Conservation (phyloP, 2,113 vertebrate genomes). For the Campylorhamphus procurvoides region DNA sequence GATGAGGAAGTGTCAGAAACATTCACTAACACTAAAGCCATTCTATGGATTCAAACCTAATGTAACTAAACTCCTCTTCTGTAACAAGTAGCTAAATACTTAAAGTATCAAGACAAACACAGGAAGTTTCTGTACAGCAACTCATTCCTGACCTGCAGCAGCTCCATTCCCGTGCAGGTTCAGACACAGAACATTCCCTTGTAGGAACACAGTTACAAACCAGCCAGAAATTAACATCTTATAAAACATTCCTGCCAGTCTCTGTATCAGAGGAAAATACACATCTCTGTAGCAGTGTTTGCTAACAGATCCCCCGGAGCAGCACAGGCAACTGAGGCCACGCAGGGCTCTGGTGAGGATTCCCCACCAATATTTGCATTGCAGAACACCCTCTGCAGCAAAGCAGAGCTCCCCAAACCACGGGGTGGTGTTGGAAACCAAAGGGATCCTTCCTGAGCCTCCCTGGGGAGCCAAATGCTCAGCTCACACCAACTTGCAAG, state of each 20-base stretch:
- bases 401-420: neutral
- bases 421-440: neutral
- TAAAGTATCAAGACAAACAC: neutral
- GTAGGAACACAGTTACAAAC: neutral
- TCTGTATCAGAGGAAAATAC: neutral
- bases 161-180: neutral
- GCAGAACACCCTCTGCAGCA: conserved; percentile 19
- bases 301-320: neutral
- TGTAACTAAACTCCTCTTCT: neutral
- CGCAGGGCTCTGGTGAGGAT: neutral
- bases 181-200: neutral
- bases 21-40: neutral
- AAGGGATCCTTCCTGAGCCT: neutral
- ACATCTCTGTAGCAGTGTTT: neutral
- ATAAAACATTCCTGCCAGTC: neutral
- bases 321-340: neutral
- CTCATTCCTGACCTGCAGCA: fast-evolving
- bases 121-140: neutral
- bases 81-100: neutral
- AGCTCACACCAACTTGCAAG: neutral
- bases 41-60: neutral
- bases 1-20: neutral
- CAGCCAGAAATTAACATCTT: neutral
- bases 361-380: conserved; percentile 5
- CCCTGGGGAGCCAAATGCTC: neutral